A percentile compares a stretch with the other conserved stretches of the same genome.
phyloP scores from a whole-genome alignment of 2,113 vertebrate genomes.

The Lates calcarifer region DNA sequence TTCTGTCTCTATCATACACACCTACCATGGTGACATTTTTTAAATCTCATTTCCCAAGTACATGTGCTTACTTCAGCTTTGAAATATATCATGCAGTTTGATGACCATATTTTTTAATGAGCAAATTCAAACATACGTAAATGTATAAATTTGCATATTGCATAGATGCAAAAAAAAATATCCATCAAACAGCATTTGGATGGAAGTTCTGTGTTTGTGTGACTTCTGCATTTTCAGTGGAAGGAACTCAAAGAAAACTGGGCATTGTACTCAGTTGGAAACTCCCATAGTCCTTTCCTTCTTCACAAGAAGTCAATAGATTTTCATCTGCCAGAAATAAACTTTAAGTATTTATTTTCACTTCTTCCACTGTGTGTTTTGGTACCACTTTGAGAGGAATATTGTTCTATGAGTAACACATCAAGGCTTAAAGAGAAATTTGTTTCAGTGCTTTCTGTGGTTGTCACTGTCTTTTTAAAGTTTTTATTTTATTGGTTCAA shows the following conservation, averaged over 20 bases:
- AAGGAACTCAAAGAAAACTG: not conserved
- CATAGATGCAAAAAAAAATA: slow-evolving; percentile 9
- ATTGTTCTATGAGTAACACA: not conserved
- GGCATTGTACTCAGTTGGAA: not conserved
- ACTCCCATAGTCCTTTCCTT: not conserved
- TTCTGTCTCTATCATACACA: not conserved
- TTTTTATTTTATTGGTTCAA: no score
- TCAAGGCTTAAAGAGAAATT: not conserved
- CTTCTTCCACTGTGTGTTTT: not conserved
- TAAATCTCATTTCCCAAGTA: not conserved
- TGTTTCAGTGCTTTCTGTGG: not conserved
- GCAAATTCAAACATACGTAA: slow-evolving; percentile 25
- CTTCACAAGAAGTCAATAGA: not conserved
- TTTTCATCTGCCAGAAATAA: not conserved
- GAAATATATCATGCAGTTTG: slow-evolving; percentile 1
- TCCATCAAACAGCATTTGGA: slow-evolving; percentile 15
- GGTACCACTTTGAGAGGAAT: not conserved
- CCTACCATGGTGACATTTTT: not conserved
- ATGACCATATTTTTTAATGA: slow-evolving; percentile 9
- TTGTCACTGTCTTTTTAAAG: no score
- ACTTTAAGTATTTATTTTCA: not conserved
- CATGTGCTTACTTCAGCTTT: not conserved
- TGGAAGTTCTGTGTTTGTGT: not conserved
- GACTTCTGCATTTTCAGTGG: not conserved
- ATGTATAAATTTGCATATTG: slow-evolving; percentile 23